Conservation (phyloP, 2,113 vertebrate genomes). For the Brienomyrus longianalis region DNA sequence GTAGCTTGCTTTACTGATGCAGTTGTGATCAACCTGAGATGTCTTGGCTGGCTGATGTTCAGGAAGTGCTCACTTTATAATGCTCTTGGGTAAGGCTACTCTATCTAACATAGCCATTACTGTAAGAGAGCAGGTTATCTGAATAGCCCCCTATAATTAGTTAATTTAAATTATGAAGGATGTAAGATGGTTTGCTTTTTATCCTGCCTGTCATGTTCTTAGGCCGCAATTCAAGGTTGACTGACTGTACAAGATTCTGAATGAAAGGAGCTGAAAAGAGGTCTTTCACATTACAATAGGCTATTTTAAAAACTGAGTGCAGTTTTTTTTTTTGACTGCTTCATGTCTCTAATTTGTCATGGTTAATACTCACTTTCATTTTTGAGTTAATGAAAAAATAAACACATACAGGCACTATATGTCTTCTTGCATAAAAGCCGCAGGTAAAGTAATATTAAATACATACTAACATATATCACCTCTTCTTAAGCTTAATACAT, state of each 20-base stretch:
- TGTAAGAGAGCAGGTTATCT: not conserved
- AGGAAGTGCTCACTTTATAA: not conserved
- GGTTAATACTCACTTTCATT: not conserved
- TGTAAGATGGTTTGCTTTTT: not conserved
- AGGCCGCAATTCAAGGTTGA: not conserved
- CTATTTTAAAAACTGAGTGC: constrained; percentile 4
- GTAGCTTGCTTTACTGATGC: not conserved
- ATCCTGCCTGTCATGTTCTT: constrained; percentile 1
- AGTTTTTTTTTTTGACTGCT: not conserved
- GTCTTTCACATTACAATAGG: not conserved
- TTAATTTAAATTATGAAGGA: constrained; percentile 3
- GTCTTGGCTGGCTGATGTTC: not conserved
- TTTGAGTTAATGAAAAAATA: not conserved
- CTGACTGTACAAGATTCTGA: constrained; percentile 6
- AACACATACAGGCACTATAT: not conserved
- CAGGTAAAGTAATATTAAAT: not conserved
- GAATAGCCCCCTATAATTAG: not conserved
- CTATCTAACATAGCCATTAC: not conserved
- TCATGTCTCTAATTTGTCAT: not conserved
- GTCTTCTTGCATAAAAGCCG: not conserved
- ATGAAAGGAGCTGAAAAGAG: not conserved
- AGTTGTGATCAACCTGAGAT: not conserved
- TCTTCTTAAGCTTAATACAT: not conserved
- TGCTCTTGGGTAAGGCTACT: not conserved
- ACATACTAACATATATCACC: not conserved